These are phyloP conservation scores for Hippoglossus stenolepis DNA, from an alignment of 2,113 vertebrate species.

Conservation along the genomic window DNA sequence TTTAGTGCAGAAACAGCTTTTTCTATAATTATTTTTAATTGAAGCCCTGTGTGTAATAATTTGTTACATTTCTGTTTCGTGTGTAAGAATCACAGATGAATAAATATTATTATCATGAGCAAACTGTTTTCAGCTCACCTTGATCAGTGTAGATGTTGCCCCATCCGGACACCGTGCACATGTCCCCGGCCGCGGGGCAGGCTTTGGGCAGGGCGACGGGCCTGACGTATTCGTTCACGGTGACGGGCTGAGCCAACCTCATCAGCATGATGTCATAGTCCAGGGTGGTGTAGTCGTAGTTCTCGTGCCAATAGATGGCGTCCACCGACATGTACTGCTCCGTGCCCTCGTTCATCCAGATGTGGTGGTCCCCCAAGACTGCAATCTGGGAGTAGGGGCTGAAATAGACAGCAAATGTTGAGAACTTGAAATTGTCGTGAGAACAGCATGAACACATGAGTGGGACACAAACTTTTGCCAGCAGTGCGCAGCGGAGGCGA, in stretches of 20 bases:
- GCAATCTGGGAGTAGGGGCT: slow-evolving; percentile 71
- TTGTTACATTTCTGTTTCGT: too few relatives aligned
- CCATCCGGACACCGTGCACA: slow-evolving; percentile 81
- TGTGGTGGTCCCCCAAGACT: slow-evolving; percentile 78
- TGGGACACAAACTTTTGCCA: slow-evolving; percentile 75
- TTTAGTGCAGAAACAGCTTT: too few relatives aligned
- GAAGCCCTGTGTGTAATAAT: too few relatives aligned
- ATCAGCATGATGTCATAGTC: slow-evolving; percentile 82
- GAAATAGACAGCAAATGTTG: background rate
- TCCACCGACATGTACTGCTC: slow-evolving; percentile 79
- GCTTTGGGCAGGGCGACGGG: slow-evolving; percentile 73
- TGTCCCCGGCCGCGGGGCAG: slow-evolving; percentile 66
- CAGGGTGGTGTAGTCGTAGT: slow-evolving; percentile 77
- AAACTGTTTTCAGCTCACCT: slow-evolving; percentile 46
- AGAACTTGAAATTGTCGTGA: too few relatives aligned
- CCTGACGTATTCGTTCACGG: slow-evolving; percentile 60
- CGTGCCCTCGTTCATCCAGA: slow-evolving; percentile 75
- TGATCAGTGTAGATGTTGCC: slow-evolving; percentile 76
- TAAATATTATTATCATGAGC: too few relatives aligned
- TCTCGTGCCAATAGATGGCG: slow-evolving; percentile 80
- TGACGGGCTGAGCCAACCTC: slow-evolving; percentile 71
- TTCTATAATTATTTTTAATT: too few relatives aligned
- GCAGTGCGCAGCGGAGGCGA: slow-evolving; percentile 83
- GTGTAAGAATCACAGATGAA: too few relatives aligned
- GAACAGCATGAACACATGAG: background rate